These are phyloP conservation scores for Drosophila incognita DNA, from an alignment of 2,888 invertebrate species.

Conservation along the genomic window DNA sequence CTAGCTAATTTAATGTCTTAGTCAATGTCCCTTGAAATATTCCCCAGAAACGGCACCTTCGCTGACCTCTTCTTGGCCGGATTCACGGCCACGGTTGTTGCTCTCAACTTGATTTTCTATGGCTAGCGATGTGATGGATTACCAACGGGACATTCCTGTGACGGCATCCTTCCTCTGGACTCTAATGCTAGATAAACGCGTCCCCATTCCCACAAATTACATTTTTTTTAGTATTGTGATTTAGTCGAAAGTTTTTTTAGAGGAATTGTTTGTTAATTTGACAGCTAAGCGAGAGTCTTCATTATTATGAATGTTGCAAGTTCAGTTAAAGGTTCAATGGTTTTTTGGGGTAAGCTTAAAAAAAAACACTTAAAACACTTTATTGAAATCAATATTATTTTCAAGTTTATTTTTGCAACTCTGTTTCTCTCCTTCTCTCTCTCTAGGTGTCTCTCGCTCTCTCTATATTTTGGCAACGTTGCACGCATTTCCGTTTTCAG, in stretches of 20 bases:
- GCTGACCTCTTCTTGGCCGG: neutral
- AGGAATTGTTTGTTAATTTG: neutral
- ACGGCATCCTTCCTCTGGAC: neutral
- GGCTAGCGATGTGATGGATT: neutral
- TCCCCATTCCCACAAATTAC: neutral
- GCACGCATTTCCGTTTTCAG: conserved; percentile 2
- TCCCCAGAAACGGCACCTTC: neutral
- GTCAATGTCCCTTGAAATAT: neutral
- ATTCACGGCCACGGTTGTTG: neutral
- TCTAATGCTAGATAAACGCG: neutral
- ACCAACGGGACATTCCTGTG: neutral
- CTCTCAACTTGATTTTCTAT: neutral
- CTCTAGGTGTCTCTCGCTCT: neutral
- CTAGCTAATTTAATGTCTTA: neutral
- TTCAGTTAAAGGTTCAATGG: neutral
- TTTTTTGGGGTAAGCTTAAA: neutral
- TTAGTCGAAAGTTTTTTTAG: neutral
- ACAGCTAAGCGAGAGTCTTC: neutral
- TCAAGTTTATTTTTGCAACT: neutral
- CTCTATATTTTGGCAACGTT: neutral
- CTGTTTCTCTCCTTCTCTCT: neutral
- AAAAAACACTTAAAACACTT: neutral
- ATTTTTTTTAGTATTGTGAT: neutral
- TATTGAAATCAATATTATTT: neutral
- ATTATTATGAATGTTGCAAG: neutral